Base-by-base conservation (phyloP, 1,140 invertebrate species). In the Scaptomyza montana region DNA sequence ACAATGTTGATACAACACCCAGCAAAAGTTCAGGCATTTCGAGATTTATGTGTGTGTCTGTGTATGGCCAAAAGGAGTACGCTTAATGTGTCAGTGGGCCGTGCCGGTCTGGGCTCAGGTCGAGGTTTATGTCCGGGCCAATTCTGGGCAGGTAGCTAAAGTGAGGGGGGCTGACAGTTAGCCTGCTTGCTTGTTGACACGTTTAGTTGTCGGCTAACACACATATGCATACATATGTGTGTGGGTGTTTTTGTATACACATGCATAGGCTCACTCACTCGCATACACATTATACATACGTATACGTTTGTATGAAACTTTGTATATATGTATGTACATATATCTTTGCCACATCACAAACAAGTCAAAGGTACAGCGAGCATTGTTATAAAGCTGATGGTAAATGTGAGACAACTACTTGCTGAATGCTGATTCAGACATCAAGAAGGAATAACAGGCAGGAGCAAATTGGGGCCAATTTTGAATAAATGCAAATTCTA, bases 171-270 rank as follows among this genome's bases (percentile, higher is more conserved):
- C 74, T 80, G 77, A 53, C 65, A 85, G 73, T 80, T 80, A 77
- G 66, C 75, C 77, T 79, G 72, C 72, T 73, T 89, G 81, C 67
- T 87, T 85, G 82, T 89, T 86, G 82, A 86, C 82, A 86, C 81
- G 82, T 86, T 86, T 87, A 82, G 84, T 76, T 81, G 78, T 62
- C 64, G 69, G 61, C 67, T 87, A 53, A 50, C 28, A 41, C 43
- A 61, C 25, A 54, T 33, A 21, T 47, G 21, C 19, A 49, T 13
- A 39, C 54, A 49, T 45, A 21, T 39, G 73, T 62, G 9, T 41
- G 64, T 62, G 9, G 21, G 12, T 41, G 3, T 41, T n/a, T n/a
- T n/a, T n/a, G n/a, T n/a, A n/a, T n/a, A n/a, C n/a, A n/a, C n/a
- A n/a, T n/a, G n/a, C n/a, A n/a, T n/a, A 39, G 36, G 9, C 39